Evolutionary conservation across 2,797 vertebrate species (phyloP).

Genomic region (Adrianichthys oophorus): DNA sequence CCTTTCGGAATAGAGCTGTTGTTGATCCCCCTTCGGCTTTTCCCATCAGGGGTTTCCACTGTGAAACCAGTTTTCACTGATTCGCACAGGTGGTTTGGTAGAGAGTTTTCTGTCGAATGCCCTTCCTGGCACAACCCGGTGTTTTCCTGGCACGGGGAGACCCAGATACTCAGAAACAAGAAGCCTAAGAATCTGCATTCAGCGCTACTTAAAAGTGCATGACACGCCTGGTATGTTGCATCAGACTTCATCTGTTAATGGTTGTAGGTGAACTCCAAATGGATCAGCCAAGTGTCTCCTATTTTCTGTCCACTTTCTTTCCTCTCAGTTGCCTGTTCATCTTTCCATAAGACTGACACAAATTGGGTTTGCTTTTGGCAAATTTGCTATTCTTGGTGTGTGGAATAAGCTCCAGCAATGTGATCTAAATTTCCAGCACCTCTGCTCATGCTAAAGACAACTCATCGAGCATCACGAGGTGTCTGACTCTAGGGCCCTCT

Average conservation of each 20-base stretch:
- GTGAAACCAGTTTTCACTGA: no score
- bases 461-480: conserved; percentile 41
- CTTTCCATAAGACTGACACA: conserved; percentile 16
- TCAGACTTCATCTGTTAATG: not conserved
- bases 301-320: conserved; percentile 3
- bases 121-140: no score
- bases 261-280: not conserved
- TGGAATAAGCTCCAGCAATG: conserved; percentile 28
- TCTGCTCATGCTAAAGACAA: conserved; percentile 28
- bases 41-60: no score
- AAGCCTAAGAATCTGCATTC: no score
- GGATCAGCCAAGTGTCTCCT: not conserved
- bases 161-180: no score
- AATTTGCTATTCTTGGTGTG: conserved; percentile 44
- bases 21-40: no score
- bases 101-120: no score
- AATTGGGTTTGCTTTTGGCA: conserved; percentile 35
- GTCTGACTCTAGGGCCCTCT: conserved; percentile 29
- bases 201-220: no score
- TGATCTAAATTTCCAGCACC: conserved; percentile 48
- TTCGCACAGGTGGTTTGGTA: no score
- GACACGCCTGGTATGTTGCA: not conserved
- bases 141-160: no score
- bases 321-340: conserved; percentile 2
- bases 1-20: no score